Evolutionary conservation across 1,140 invertebrate genomes (phyloP), one percentile per base, ranked within the genome.

Genomic region (Pseudomyrmex sp.): DNA sequence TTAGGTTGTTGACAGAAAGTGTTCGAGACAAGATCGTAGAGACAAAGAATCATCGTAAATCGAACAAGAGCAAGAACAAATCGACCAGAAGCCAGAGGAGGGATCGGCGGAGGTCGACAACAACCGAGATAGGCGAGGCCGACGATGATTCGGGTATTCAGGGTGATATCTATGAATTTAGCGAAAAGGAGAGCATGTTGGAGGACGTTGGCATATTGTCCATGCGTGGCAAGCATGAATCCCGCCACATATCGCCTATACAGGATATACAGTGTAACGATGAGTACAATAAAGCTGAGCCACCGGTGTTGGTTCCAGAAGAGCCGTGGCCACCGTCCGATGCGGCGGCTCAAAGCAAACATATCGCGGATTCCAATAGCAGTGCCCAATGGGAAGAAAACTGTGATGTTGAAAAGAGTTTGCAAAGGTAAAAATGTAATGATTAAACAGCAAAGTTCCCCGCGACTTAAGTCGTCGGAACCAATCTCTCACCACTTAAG

Each of bases 81-180:
- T 75, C 93, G 13, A 94, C 93, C 2, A 92, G 93, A 50, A 94
- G 93, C 73, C 92, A 91, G 23, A 91, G 92, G 62, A 92, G 90
- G 69, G 93, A 93, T 61, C 86, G 91, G 26, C 91, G 92, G 20
- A 89, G 88, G 77, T 82, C 88, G 15, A 66, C 86, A 0, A 74
- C 88, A 1, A 79, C 83, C 2, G 90, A 90, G 13, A 92, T 92
- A 44, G 92, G 91, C 0, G 91, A 90, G 52, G 93, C 92, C 13
- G 94, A 94, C 18, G 94, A 94, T 50, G 94, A 94, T 88, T 94
- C 93, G 0, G 94, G 94, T 0, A 94, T 94, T 66, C 94, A 94
- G 75, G 94, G 93, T 12, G 94, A 94, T 76, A 94, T 94, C 75
- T 94, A 94, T 63, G 94, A 94, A 56, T 94, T 94, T 74, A 94